Evolutionary conservation across 2,888 invertebrate genomes (phyloP), one percentile per base, ranked within the genome.

Genomic region (Clepsis dumicolana): DNA sequence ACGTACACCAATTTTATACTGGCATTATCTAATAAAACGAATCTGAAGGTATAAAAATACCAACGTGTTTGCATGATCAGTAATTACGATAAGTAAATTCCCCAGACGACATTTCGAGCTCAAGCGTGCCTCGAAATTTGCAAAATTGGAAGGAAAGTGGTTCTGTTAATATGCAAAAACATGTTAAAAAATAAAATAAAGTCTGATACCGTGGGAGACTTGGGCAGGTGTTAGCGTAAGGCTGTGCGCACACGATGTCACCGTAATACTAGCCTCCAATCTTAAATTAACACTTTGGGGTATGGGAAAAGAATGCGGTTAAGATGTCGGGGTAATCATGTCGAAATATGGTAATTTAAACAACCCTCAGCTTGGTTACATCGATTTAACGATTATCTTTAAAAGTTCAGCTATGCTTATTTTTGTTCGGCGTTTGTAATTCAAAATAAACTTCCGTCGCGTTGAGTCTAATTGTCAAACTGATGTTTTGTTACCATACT

Each of bases 141-240:
- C 86, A 80, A 89, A 89, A 90, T 89, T 90, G 87, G 82, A 86
- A 87, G 88, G 90, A 92, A 93, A 91, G 91, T 90, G 85, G 83
- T 84, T 80, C 35, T 63, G 82, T 88, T 86, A 85, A 86, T 87
- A 89, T 87, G 86, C 87, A 88, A 87, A 88, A 85, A 80, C 77
- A 81, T 77, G 77, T 72, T 74, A 77, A 80, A 81, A 48, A 57
- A 65, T 57, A 57, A 53, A 53, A 44, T 77, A 82, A 84, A 44
- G 44, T 18, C 16, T 81, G 82, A 84, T 74, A 88, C 87, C 92
- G 92, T 93, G 93, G 91, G 93, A 92, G 91, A 89, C 84, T 74
- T 65, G 78, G 76, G 90, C 93, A 92, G 93, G 92, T 93, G 91
- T 77, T 75, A 75, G 73, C 66, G 70, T 71, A 74, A 75, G 75